A percentile compares a stretch with the other conserved stretches of the same genome.
phyloP scores from a whole-genome alignment of 2,888 invertebrate species.

The Dasypolia templi region DNA sequence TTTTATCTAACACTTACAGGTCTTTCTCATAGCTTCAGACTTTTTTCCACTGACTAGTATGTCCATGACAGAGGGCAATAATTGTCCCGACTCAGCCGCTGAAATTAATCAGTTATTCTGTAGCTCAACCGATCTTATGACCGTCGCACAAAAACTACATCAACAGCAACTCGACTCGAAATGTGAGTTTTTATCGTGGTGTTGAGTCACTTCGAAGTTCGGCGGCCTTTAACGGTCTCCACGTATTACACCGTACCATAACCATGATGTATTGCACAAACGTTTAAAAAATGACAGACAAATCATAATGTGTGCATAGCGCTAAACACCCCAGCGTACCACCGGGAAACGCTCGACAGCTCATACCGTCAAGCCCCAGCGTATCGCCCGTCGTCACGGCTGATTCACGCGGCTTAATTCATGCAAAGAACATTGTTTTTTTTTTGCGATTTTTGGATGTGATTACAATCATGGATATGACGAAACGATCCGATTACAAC shows the following conservation, averaged over 20 bases:
- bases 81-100: conserved; percentile 12
- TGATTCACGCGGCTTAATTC: too few relatives aligned
- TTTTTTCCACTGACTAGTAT: conserved; percentile 2
- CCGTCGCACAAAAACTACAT: background rate
- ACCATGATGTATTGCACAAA: background rate
- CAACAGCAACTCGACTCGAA: background rate
- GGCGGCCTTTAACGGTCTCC: background rate
- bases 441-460: background rate
- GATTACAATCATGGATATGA: too few relatives aligned
- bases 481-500: background rate
- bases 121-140: background rate
- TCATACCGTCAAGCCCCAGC: too few relatives aligned
- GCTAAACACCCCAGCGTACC: too few relatives aligned
- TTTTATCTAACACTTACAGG: conserved; percentile 2
- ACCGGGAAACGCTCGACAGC: too few relatives aligned
- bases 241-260: too few relatives aligned
- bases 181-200: background rate
- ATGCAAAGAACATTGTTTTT: background rate
- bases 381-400: too few relatives aligned
- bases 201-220: background rate
- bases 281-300: background rate
- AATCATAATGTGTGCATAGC: too few relatives aligned
- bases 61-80: conserved; percentile 32
- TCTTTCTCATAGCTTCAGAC: background rate
- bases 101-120: background rate